Evolutionary conservation across 2,797 vertebrate species (phyloP), one percentile per base, ranked within the genome.

Genomic region (Scomberomorus guttatus): DNA sequence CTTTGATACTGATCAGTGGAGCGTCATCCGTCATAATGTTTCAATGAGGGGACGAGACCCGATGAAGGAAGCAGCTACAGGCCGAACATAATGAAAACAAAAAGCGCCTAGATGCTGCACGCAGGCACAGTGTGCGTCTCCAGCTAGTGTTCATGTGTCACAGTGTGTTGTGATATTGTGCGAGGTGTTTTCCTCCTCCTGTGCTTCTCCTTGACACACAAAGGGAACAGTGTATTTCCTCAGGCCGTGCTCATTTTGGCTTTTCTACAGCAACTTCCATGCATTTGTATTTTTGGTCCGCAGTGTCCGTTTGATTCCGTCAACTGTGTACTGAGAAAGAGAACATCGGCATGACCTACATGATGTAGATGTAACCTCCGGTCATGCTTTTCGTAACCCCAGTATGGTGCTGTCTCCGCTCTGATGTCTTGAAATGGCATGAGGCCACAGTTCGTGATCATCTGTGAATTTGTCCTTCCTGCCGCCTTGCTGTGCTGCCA

Each of bases 391-490:
- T 70, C 4, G 6, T 82, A 74, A 89, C 90, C 85, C 60, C 72
- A 63, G 83, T 72, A 52, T 81, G 75, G 51, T 27, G 80, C 90
- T 79, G 92, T 86, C 83, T 87, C 86, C 29, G 57, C 79, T 85
- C 77, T 79, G 81, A 90, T 89, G 81, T 92, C 85, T 92, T 82
- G 64, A 93, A 94, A 94, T 94, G 92, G 89, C 90, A 91, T 14
- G 72, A 82, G 88, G 92, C 89, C 90, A 88, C 81, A 91, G 90
- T 89, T 92, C 84, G 18, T 65, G 86, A 87, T 68, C 85, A 65
- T 90, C 77, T 84, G 80, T 88, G 91, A 85, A 81, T 89, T 69
- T 82, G 67, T 87, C 66, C 73, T 88, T 84, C 84, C 83, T 77
- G 67, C 63, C 73, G 60, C 71, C 75, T 84, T 64, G 27, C 58